Evolutionary conservation across 1,140 invertebrate genomes (phyloP), one percentile per base, ranked within the genome.

Genomic region (Luehdorfia chinensis): DNA sequence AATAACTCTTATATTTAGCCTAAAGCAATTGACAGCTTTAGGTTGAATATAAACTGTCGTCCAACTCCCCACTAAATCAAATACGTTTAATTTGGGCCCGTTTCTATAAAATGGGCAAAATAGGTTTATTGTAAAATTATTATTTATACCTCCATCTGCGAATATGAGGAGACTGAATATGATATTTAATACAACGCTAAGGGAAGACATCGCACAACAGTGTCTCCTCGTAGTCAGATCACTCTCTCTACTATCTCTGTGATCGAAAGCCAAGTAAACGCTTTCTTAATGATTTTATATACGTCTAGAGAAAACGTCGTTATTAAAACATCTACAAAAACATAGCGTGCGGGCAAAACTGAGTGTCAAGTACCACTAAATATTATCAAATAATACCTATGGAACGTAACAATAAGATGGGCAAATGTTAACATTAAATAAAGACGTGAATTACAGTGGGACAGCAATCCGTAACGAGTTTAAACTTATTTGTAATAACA

Each of bases 1-100:
- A 7, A 49, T 57, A 21, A 50, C 51, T 54, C 50, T 50, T 11
- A 62, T 32, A 18, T 54, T 33, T 11, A 62, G 33, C 15, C 21
- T 57, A 16, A 62, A 57, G 25, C 59, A 62, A 12, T 54, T 48
- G 1, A 53, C 18, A 8, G 28, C 18, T 19, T 53, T 54, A 2
- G 59, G 59, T 32, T 57, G 54, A 1, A 47, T 57, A 16, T 54
- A 61, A 1, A 61, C 54, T 0, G 59, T 57, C 43, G 57, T 39
- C 59, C 54, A 61, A 1, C 14, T 50, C 9, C 59, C 59, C 11
- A 61, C 50, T 15, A 57, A 50, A 32, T 55, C 49, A 0, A 9
- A 11, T 3, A 56, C 43, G 9, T 60, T 37, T 23, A 60, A 46
- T 19, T n/a, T 47, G 6, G 50, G 30, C 2, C 46, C 53, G 8